These are phyloP conservation scores for Eupithecia vulgata DNA, from an alignment of 2,888 invertebrate genomes.

Conservation along the genomic window DNA sequence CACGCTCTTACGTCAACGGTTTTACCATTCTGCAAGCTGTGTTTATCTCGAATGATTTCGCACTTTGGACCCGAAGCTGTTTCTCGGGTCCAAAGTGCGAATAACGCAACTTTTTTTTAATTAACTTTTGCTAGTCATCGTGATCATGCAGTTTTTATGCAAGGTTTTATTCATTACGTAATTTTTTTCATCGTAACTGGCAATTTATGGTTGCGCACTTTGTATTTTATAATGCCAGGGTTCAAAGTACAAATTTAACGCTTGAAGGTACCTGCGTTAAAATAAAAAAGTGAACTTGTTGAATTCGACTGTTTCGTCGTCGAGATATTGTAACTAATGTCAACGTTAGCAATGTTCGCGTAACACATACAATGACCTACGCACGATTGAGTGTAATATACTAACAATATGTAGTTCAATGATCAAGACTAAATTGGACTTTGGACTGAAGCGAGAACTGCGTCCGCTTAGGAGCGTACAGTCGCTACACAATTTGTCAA, in stretches of 20 bases:
- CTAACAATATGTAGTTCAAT: slow-evolving; percentile 6
- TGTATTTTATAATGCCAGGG: neutral
- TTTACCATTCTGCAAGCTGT: slow-evolving; percentile 18
- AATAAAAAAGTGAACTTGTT: no score
- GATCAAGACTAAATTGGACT: neutral
- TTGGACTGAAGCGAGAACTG: neutral
- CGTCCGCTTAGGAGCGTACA: neutral
- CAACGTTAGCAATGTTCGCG: neutral
- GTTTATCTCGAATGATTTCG: slow-evolving; percentile 21
- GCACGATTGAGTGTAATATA: neutral
- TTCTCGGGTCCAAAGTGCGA: slow-evolving; percentile 47
- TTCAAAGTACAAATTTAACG: slow-evolving; percentile 9
- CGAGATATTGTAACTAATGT: neutral
- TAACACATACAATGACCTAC: neutral
- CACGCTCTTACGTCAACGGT: slow-evolving; percentile 22
- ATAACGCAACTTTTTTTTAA: slow-evolving; percentile 19
- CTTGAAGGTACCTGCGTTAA: neutral
- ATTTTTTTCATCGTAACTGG: neutral
- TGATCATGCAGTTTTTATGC: slow-evolving; percentile 3
- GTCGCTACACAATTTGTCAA: neutral
- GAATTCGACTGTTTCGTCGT: neutral
- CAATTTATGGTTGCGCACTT: neutral
- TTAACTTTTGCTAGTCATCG: slow-evolving; percentile 18
- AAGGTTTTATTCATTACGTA: slow-evolving; percentile 6
- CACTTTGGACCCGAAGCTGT: slow-evolving; percentile 47